phyloP scores from a whole-genome alignment of 2,113 vertebrate species.

The Eurystomus gularis region DNA sequence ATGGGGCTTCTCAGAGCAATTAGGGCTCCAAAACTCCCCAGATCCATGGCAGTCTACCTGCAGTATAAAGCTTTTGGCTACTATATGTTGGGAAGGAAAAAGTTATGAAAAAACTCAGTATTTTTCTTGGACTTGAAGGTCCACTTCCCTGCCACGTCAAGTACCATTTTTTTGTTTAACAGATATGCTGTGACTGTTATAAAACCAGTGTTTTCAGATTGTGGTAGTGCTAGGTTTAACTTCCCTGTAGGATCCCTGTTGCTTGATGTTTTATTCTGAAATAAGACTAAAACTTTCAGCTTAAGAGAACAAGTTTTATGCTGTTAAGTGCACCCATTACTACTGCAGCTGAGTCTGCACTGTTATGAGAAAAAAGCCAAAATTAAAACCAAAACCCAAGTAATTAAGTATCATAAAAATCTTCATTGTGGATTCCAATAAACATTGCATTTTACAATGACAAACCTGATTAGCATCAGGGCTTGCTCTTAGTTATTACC shows the following conservation, averaged over 20 bases:
- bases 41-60: neutral
- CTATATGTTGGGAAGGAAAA: neutral
- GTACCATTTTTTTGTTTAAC: neutral
- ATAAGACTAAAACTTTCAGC: neutral
- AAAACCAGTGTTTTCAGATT: neutral
- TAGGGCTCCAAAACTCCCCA: neutral
- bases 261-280: neutral
- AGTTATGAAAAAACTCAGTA: neutral
- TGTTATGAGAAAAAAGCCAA: neutral
- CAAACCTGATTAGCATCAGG: neutral
- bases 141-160: neutral
- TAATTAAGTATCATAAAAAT: neutral
- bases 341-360: neutral
- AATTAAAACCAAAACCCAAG: neutral
- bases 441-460: neutral
- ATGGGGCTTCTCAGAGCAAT: neutral
- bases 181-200: neutral
- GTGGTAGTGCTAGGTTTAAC: neutral
- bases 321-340: neutral
- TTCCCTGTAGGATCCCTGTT: neutral
- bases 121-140: neutral
- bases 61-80: neutral
- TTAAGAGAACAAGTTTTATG: neutral
- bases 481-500: neutral
- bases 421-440: neutral